phyloP scores from a whole-genome alignment of 2,888 invertebrate species.

The Leptarthrus brevirostris region DNA sequence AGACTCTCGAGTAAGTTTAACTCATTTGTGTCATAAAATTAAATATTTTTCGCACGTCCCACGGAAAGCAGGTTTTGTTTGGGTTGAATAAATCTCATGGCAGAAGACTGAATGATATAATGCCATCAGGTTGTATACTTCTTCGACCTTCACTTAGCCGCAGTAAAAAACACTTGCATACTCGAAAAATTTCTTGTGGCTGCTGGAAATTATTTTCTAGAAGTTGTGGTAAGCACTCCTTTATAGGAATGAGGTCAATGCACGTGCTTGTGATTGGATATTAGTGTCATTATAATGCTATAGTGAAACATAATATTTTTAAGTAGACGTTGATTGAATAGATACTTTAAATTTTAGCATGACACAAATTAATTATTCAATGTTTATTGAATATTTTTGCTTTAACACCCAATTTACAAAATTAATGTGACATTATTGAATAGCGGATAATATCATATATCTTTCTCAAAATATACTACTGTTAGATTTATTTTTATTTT shows the following conservation, averaged over 20 bases:
- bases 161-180: not conserved
- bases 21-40: conserved; percentile 24
- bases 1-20: conserved; percentile 6
- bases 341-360: too few relatives aligned
- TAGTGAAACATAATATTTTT: too few relatives aligned
- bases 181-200: not conserved
- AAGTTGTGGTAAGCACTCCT: not conserved
- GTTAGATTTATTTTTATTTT: too few relatives aligned
- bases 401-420: too few relatives aligned
- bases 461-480: too few relatives aligned
- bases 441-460: too few relatives aligned
- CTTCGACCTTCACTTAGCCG: conserved; percentile 21
- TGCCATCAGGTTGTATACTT: conserved; percentile 3
- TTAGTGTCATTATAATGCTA: too few relatives aligned
- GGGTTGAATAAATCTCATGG: conserved; percentile 26
- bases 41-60: conserved; percentile 38
- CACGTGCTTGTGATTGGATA: not conserved
- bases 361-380: too few relatives aligned
- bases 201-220: not conserved
- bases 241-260: not conserved
- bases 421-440: too few relatives aligned
- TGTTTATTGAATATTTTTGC: too few relatives aligned
- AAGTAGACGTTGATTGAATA: too few relatives aligned
- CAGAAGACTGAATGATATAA: conserved; percentile 11
- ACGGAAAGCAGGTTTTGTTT: conserved; percentile 38